Evolutionary conservation across 2,797 vertebrate genomes (phyloP).

Genomic region (Arctocebus calabarensis): DNA sequence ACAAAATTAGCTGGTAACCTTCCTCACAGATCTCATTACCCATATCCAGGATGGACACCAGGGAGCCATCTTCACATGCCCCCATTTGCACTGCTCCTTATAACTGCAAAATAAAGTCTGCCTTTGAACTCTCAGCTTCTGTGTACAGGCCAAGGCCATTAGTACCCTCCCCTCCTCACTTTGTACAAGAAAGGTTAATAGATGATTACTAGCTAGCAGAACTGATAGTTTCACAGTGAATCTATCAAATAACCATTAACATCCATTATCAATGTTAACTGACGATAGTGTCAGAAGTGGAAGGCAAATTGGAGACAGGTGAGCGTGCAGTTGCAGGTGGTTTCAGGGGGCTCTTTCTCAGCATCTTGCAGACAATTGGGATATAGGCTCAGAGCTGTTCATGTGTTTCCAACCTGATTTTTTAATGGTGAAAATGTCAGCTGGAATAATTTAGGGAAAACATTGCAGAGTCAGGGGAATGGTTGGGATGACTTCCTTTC

Average conservation of each 20-base stretch:
- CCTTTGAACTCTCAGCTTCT: constrained; percentile 11
- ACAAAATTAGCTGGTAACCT: constrained; percentile 12
- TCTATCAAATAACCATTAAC: neutral
- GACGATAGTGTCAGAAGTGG: neutral
- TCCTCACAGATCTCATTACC: neutral
- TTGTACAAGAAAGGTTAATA: constrained; percentile 4
- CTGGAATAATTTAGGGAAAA: neutral
- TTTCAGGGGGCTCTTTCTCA: neutral
- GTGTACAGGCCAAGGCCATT: constrained; percentile 2
- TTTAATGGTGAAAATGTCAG: constrained; percentile 11
- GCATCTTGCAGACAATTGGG: neutral
- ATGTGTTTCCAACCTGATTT: neutral
- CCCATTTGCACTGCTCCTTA: constrained; percentile 59
- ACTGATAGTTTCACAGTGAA: constrained; percentile 10
- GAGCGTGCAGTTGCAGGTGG: neutral
- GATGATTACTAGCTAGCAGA: neutral
- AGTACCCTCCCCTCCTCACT: neutral
- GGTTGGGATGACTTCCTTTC: neutral
- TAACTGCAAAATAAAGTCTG: constrained; percentile 57
- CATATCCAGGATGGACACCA: neutral
- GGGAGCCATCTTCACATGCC: neutral
- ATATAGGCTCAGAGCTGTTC: neutral
- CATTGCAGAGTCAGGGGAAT: neutral
- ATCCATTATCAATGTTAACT: neutral
- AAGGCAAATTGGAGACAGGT: neutral